Evolutionary conservation across 2,888 invertebrate genomes (phyloP).

Genomic region (Synanthedon andrenaeformis): DNA sequence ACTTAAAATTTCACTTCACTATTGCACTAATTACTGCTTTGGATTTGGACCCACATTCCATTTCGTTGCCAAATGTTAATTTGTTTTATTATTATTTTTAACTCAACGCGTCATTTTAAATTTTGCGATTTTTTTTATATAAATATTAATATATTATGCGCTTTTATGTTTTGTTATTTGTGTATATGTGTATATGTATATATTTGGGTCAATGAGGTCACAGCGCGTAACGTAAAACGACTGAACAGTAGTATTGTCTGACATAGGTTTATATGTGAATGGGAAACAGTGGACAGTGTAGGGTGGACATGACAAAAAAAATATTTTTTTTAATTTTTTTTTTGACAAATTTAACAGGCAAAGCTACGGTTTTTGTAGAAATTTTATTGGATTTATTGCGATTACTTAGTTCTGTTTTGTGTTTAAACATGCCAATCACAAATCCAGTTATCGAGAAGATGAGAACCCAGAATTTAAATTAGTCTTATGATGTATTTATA

Average conservation of each 20-base stretch:
- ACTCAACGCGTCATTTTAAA: too few relatives aligned
- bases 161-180: background rate
- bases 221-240: slow-evolving; percentile 42
- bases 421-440: too few relatives aligned
- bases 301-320: slow-evolving; percentile 26
- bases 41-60: background rate
- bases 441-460: too few relatives aligned
- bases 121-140: too few relatives aligned
- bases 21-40: background rate
- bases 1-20: slow-evolving; percentile 10
- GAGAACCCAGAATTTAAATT: too few relatives aligned
- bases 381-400: too few relatives aligned
- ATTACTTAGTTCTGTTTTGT: too few relatives aligned
- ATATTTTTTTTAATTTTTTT: background rate
- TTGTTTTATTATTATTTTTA: too few relatives aligned
- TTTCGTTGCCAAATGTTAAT: background rate
- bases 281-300: slow-evolving; percentile 31
- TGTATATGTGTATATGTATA: slow-evolving; percentile 9
- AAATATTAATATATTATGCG: too few relatives aligned
- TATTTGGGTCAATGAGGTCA: slow-evolving; percentile 49
- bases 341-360: too few relatives aligned
- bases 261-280: slow-evolving; percentile 64
- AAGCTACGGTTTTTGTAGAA: too few relatives aligned
- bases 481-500: too few relatives aligned
- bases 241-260: slow-evolving; percentile 57